Base-by-base conservation (phyloP, 2,113 vertebrate genomes). In the Elephas maximus region DNA sequence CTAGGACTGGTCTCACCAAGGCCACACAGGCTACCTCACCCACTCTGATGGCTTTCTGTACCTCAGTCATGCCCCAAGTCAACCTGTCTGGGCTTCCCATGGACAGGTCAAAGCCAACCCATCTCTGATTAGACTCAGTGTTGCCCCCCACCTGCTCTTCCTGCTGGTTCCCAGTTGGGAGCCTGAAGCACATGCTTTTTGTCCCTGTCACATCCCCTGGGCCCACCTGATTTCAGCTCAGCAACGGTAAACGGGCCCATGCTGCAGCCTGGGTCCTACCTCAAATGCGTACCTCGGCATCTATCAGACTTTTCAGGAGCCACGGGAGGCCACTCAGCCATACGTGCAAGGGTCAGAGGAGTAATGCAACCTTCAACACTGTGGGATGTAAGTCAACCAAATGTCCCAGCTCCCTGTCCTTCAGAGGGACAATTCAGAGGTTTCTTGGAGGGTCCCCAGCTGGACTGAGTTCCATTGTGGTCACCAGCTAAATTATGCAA, bases 121-220 rank as follows among this genome's bases (percentile, higher is more conserved):
- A 2, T 0, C 1, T 21, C 17, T 7, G 14, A 24, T 44, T 30
- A 88, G 73, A 11, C 7, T 30, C 5, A 7, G 79, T 7, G 0
- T 2, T 2, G 2, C 1, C 24, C 7, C 3, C 24, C 18, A 2
- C 60, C 30, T 3, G 60, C 23, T 69, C 79, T 51, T 65, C 60
- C n/a, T 33, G 1, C 3, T 3, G 8, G 63, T 30, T n/a, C 33
- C 45, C 82, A 20, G 30, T 30, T 26, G 26, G 44, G 23, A 77
- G 26, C n/a, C 51, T 12, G 20, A 53, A 67, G 33, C 24, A 12
- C 28, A 33, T 11, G 30, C 15, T 62, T 26, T 33, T 30, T 14
- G 62, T 37, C 20, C 51, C 9, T 0, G 24, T 60, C 57, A 21
- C 30, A 30, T 60, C 69, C 45, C 24, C 4, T 23, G 9, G 53